A percentile compares a stretch with the other conserved stretches of the same genome.
phyloP scores from a whole-genome alignment of 2,797 vertebrate genomes.

The Lacerta viridis region DNA sequence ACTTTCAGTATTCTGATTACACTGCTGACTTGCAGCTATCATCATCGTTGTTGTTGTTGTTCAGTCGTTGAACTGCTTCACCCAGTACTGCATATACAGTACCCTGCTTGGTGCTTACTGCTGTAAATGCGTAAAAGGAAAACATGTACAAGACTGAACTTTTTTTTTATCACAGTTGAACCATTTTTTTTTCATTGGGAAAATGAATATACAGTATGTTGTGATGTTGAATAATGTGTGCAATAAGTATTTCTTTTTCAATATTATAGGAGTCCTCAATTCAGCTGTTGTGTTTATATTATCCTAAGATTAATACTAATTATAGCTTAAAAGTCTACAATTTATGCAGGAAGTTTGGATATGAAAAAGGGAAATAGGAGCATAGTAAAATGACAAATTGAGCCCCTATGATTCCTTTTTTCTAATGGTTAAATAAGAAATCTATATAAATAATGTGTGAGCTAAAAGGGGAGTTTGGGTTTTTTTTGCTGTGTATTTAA shows the following conservation, averaged over 20 bases:
- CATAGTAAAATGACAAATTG: not conserved
- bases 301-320: not conserved
- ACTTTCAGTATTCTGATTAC: not conserved
- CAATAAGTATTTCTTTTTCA: not conserved
- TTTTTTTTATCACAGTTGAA: not conserved
- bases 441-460: not conserved
- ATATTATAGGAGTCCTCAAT: not conserved
- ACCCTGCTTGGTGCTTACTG: not conserved
- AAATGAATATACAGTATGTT: not conserved
- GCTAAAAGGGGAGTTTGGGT: not conserved
- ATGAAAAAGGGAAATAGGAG: not conserved
- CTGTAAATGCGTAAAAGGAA: not conserved
- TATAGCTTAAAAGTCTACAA: not conserved
- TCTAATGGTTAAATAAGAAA: not conserved
- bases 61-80: not conserved
- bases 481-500: not conserved
- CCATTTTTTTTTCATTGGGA: not conserved
- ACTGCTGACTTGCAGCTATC: not conserved
- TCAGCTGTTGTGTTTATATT: not conserved
- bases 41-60: too few species aligned
- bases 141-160: not conserved
- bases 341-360: not conserved
- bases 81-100: not conserved
- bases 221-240: not conserved
- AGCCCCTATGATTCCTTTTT: not conserved